Conservation (phyloP, 2,888 invertebrate genomes). For the Plagodis dolabraria region DNA sequence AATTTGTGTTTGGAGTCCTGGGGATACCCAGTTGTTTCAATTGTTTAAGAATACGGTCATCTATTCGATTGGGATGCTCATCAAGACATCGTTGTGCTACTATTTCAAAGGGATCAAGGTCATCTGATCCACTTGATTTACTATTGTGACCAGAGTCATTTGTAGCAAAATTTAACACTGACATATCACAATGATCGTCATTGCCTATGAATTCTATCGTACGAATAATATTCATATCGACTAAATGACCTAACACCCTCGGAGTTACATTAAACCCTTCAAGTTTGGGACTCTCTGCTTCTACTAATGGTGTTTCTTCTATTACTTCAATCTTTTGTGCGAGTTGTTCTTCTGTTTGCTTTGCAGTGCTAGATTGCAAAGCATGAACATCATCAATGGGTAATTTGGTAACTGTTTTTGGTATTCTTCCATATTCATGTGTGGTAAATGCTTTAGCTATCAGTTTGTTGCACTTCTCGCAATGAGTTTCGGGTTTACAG, state of each 20-base stretch:
- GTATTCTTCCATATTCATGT: background rate
- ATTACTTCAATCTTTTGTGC: constrained; percentile 59
- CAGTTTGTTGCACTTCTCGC: constrained; percentile 41
- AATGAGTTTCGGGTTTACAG: constrained; percentile 16
- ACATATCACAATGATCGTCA: background rate
- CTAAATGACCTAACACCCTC: constrained; percentile 45
- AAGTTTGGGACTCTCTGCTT: constrained; percentile 44
- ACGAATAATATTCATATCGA: constrained; percentile 5
- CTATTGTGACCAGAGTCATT: constrained; percentile 10
- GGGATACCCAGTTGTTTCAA: constrained; percentile 46
- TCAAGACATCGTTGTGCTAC: constrained; percentile 49
- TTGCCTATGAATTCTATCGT: constrained; percentile 1
- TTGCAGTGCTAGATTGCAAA: constrained; percentile 45
- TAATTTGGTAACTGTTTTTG: constrained; percentile 3
- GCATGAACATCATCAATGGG: constrained; percentile 14
- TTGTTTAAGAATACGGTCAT: constrained; percentile 49
- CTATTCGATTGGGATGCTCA: constrained; percentile 44
- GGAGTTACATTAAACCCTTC: constrained; percentile 52
- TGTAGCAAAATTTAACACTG: constrained; percentile 18
- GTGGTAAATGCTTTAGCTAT: constrained; percentile 42
- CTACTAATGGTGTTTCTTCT: constrained; percentile 55
- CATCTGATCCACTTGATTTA: constrained; percentile 15
- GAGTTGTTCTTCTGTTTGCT: constrained; percentile 51
- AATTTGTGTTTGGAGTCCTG: constrained; percentile 28
- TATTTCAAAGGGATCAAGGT: constrained; percentile 38